These are phyloP conservation scores for Phoenicopterus ruber DNA, from an alignment of 2,113 vertebrate genomes.

Conservation along the genomic window DNA sequence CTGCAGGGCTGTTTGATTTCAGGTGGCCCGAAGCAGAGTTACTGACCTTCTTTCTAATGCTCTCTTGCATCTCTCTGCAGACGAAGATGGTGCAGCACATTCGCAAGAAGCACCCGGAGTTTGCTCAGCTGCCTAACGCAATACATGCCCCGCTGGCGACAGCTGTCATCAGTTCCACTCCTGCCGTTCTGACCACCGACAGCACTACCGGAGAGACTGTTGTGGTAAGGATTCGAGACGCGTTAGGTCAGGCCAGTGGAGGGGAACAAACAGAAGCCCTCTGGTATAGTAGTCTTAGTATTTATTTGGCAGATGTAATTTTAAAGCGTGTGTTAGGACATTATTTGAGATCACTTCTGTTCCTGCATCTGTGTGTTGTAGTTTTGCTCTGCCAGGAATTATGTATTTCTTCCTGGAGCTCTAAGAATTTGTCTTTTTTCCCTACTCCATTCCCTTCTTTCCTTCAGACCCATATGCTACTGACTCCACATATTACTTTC, in stretches of 20 bases:
- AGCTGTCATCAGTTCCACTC: conserved; percentile 85
- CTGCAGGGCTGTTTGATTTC: background rate
- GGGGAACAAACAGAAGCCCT: background rate
- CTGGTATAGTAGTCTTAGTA: background rate
- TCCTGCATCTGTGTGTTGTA: background rate
- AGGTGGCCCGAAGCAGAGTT: background rate
- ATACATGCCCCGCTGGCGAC: conserved; percentile 83
- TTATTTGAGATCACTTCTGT: background rate
- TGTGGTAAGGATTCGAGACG: conserved; percentile 82
- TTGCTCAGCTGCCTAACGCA: conserved; percentile 81
- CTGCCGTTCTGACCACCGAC: conserved; percentile 85
- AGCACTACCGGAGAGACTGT: conserved; percentile 85
- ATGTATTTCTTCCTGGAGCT: background rate
- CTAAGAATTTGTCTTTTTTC: background rate
- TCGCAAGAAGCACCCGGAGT: conserved; percentile 95
- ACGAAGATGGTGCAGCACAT: conserved; percentile 99
- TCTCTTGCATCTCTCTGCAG: conserved; percentile 60
- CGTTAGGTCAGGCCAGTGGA: background rate
- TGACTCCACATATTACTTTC: background rate
- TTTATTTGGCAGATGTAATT: background rate
- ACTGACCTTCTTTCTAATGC: background rate
- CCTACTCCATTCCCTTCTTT: background rate
- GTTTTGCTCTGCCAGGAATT: background rate
- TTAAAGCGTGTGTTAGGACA: background rate
- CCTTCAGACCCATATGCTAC: background rate